Evolutionary conservation across 1,140 invertebrate genomes (phyloP).

Genomic region (Pogonomyrmex barbatus): DNA sequence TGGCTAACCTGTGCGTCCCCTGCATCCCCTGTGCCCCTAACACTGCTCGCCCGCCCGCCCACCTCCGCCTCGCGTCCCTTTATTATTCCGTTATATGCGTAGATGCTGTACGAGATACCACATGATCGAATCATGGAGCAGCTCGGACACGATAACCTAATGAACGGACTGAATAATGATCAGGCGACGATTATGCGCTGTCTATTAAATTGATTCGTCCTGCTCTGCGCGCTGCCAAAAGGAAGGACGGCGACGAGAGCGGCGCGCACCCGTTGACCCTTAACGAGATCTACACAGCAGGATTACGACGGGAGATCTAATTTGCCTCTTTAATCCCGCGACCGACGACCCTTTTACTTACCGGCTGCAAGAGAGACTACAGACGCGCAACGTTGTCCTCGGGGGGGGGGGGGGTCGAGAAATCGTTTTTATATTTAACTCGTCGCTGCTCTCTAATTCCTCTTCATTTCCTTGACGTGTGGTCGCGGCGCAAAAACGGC

Average conservation of each 20-base stretch:
- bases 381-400: background rate
- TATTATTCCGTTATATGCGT: slow-evolving; percentile 82
- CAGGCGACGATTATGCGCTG: slow-evolving; percentile 83
- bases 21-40: slow-evolving; percentile 20
- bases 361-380: slow-evolving; percentile 8
- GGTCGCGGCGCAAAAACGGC: background rate
- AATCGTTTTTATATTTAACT: slow-evolving; percentile 41
- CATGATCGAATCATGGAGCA: slow-evolving; percentile 84
- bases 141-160: slow-evolving; percentile 84
- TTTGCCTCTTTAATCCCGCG: slow-evolving; percentile 55
- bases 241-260: slow-evolving; percentile 42
- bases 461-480: slow-evolving; percentile 37
- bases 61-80: slow-evolving; percentile 65
- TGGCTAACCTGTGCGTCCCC: slow-evolving; percentile 34
- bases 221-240: slow-evolving; percentile 40
- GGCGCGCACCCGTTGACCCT: slow-evolving; percentile 3
- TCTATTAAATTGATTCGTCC: slow-evolving; percentile 84
- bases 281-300: slow-evolving; percentile 48
- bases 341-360: slow-evolving; percentile 40
- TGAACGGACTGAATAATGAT: slow-evolving; percentile 85
- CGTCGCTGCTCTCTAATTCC: slow-evolving; percentile 31
- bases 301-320: slow-evolving; percentile 52
- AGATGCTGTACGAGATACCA: slow-evolving; percentile 83
- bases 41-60: slow-evolving; percentile 7
- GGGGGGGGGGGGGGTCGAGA: background rate